These are phyloP conservation scores for Acanthosepion esculentum DNA, from an alignment of 2,888 invertebrate genomes.

Conservation along the genomic window DNA sequence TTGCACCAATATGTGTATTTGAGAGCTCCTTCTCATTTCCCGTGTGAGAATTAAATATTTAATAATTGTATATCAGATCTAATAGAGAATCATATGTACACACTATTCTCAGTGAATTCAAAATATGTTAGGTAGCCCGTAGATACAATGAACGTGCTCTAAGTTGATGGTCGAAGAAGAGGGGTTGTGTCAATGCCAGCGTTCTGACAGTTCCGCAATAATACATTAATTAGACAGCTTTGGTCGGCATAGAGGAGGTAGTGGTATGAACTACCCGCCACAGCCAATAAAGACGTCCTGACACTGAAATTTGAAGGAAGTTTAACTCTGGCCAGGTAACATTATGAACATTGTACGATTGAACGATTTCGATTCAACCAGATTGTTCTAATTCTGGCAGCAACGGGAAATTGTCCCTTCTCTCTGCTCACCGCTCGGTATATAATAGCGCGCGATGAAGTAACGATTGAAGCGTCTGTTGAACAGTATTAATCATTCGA, in stretches of 20 bases:
- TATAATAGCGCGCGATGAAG: neutral
- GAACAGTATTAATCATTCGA: neutral
- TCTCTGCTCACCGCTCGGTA: neutral
- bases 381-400: neutral
- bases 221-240: constrained; percentile 18
- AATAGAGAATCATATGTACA: too few relatives aligned
- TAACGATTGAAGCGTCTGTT: neutral
- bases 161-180: neutral
- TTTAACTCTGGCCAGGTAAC: constrained; percentile 33
- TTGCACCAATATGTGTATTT: too few relatives aligned
- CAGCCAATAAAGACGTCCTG: neutral
- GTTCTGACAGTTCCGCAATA: neutral
- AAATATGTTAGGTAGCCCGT: neutral
- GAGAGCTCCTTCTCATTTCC: too few relatives aligned
- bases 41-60: too few relatives aligned
- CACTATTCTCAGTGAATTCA: neutral
- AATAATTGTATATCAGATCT: too few relatives aligned
- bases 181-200: too few relatives aligned
- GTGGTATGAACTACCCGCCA: neutral
- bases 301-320: constrained; percentile 20
- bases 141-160: neutral
- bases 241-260: neutral
- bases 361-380: neutral
- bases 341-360: neutral
- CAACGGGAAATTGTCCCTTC: neutral